Evolutionary conservation across 2,888 invertebrate genomes (phyloP), one percentile per base, ranked within the genome.

Genomic region (Cepaea hortensis): DNA sequence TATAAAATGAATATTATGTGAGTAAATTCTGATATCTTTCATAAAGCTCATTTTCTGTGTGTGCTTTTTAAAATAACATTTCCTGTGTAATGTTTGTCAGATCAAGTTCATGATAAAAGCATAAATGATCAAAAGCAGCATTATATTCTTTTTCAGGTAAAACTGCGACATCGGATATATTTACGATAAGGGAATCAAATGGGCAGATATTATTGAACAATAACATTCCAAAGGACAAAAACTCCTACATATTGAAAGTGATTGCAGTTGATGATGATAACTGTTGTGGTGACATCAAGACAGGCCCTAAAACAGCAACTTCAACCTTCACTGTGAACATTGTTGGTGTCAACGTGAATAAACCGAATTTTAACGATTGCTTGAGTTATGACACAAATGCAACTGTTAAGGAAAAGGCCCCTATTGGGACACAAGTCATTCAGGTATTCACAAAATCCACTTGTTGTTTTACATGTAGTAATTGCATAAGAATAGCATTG

Each of bases 301-400:
- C 23, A 20, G 46, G 35, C 3, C n/a, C 3, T 18, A 50, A 98
- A 93, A 98, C 98, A 0, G 65, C 86, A 48, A 61, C 82, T n/a
- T 18, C 83, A 35, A 70, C 68, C 13, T 82, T 86, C 0, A 98
- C 98, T 0, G 98, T 99, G 0, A 98, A 98, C 94, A 98, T 99
- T 89, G 98, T 98, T 0, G 98, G 98, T 92, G 98, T 98, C 48
- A 99, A 99, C 94, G 98, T 98, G 94, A 98, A 99, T 94, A 98
- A 98, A 93, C 99, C 98, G 0, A 97, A 98, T 88, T 99, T 99
- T 94, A 97, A 98, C 94, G 97, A 98, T 91, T 99, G 99, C 93
- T 96, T 96, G 0, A 97, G 97, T 1, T 99, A 99, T 94, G 97
- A 98, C 0, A 77, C 23, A 62, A 97, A 61, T 35, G 87, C 92